Percentiles rank a stretch among this genome's conserved stretches.
Evolutionary conservation across 2,113 vertebrate species (phyloP).

Genomic region (Actenoides hombroni): DNA sequence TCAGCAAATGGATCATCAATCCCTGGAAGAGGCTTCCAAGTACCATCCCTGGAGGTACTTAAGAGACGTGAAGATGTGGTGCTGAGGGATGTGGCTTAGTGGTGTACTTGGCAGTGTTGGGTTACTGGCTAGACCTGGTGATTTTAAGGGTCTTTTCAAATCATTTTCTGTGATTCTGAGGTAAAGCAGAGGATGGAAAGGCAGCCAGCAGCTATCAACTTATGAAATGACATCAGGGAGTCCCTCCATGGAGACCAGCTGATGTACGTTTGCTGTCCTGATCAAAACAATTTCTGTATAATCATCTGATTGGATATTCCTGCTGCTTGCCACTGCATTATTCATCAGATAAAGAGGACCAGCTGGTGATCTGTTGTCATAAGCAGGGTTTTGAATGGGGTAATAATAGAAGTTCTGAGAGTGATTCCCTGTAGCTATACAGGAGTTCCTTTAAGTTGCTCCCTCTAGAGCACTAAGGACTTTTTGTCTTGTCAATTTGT

Average conservation of each 20-base stretch:
- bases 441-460: not conserved
- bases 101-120: not conserved
- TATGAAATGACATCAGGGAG: not conserved
- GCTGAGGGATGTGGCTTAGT: not conserved
- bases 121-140: not conserved
- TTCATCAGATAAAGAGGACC: conserved; percentile 49
- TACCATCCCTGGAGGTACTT: not conserved
- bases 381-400: not conserved
- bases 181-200: not conserved
- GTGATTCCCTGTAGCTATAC: not conserved
- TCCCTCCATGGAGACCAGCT: not conserved
- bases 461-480: not conserved
- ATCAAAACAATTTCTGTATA: conserved; percentile 60
- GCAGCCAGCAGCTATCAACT: not conserved
- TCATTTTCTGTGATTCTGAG: not conserved
- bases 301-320: conserved; percentile 49
- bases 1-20: not conserved
- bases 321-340: conserved; percentile 57
- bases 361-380: conserved; percentile 14
- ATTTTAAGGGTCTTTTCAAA: not conserved
- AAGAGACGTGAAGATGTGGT: not conserved
- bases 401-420: not conserved
- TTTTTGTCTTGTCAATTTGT: not conserved
- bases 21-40: not conserved
- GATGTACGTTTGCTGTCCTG: not conserved